phyloP scores from a whole-genome alignment of 2,113 vertebrate genomes.

The Lophura nycthemera region DNA sequence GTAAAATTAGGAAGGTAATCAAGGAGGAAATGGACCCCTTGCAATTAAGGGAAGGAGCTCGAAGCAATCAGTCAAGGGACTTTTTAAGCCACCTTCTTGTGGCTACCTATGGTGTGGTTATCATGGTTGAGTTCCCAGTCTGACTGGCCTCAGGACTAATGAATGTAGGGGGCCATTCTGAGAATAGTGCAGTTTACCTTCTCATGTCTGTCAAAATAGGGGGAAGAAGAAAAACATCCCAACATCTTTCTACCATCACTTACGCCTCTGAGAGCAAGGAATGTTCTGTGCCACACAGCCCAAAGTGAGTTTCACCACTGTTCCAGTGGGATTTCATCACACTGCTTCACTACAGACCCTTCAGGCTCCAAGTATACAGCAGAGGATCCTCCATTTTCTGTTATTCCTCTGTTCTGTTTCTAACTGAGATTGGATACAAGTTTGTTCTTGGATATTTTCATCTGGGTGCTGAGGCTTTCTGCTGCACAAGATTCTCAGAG shows the following conservation, averaged over 20 bases:
- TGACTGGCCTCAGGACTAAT: background rate
- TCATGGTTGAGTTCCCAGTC: background rate
- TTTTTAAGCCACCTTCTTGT: background rate
- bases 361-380: background rate
- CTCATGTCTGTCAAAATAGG: background rate
- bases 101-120: background rate
- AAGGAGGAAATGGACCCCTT: background rate
- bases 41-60: background rate
- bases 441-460: background rate
- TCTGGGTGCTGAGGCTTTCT: background rate
- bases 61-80: background rate
- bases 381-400: background rate
- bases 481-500: background rate
- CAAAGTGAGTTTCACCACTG: accelerated
- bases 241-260: background rate
- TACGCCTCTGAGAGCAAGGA: background rate
- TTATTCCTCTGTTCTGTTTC: background rate
- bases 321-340: background rate
- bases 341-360: accelerated
- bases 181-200: background rate
- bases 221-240: background rate
- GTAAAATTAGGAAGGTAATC: background rate
- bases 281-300: background rate
- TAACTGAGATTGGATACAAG: background rate
- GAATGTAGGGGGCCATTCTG: background rate